Base-by-base conservation (phyloP, 2,888 invertebrate species). In the Nomada ferruginata region DNA sequence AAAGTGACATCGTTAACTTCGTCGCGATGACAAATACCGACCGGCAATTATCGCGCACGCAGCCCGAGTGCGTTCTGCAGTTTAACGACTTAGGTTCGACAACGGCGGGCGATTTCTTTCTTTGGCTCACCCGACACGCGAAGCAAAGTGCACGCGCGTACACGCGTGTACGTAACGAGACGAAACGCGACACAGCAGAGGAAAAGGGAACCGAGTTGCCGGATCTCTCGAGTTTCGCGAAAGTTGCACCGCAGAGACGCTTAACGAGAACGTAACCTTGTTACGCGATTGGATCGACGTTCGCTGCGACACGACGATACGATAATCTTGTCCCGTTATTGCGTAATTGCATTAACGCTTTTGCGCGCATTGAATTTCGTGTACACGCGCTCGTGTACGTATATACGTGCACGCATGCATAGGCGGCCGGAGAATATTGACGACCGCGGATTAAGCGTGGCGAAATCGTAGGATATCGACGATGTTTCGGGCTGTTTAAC, bases 1-100 rank as follows among this genome's bases (percentile, higher is more conserved):
- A 77, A 83, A 85, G 79, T 65, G 65, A 82, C 78, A 73, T 77
- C 66, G 77, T 83, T 85, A 87, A 87, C 72, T 75, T 83, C 77
- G 66, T 18, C 55, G 20, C 65, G 79, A 84, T 85, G 78, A 85
- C 84, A 84, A 87, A 87, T 87, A 79, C 79, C 84, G 73, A 42
- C 72, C 75, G 52, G 81, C 68, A 85, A 82, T 87, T 79, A 85
- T 87, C 77, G 82, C 63, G 65, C 78, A 42, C 86, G 78, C 75
- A 76, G 23, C 13, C 78, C 47, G 50, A 20, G 66, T 52, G 55
- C 57, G 75, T 55, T 64, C 65, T 64, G 20, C 52, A 53, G 81
- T 66, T 81, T 75, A 83, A 85, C 55, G 83, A 71, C 72, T 70
- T 23, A 11, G 47, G 29, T 26, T 64, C 63, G 74, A 42, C n/a